A percentile compares a stretch with the other conserved stretches of the same genome.
Evolutionary conservation across 2,113 vertebrate genomes (phyloP).

Genomic region (Bagarius yarrelli): DNA sequence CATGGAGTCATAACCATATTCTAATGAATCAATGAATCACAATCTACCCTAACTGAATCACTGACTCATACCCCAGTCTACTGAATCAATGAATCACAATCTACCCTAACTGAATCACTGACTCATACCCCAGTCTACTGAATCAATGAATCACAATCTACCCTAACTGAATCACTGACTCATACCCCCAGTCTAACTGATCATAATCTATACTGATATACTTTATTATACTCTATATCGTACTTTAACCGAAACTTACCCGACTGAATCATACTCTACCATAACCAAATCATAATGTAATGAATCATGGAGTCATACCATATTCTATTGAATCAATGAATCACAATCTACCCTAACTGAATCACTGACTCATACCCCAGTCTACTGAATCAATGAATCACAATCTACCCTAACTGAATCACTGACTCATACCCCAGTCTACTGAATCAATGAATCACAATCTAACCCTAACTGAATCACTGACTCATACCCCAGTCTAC

Average conservation of each 20-base stretch:
- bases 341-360: background rate
- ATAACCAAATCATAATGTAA: background rate
- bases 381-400: background rate
- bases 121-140: background rate
- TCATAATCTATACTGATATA: background rate
- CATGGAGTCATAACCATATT: too few relatives aligned
- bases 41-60: too few relatives aligned
- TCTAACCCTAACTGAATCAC: background rate
- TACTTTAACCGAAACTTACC: too few relatives aligned
- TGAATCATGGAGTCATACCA: background rate
- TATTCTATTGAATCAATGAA: background rate
- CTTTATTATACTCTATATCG: too few relatives aligned
- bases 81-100: background rate
- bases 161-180: too few relatives aligned
- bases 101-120: background rate
- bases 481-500: background rate
- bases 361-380: too few relatives aligned
- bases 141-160: too few relatives aligned
- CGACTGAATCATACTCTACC: too few relatives aligned
- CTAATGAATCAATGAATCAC: too few relatives aligned
- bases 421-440: background rate
- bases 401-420: background rate
- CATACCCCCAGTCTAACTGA: too few relatives aligned
- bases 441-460: background rate
- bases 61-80: background rate